These are phyloP conservation scores for Aporrectodea caliginosa DNA, from an alignment of 1,140 invertebrate genomes.

Conservation along the genomic window DNA sequence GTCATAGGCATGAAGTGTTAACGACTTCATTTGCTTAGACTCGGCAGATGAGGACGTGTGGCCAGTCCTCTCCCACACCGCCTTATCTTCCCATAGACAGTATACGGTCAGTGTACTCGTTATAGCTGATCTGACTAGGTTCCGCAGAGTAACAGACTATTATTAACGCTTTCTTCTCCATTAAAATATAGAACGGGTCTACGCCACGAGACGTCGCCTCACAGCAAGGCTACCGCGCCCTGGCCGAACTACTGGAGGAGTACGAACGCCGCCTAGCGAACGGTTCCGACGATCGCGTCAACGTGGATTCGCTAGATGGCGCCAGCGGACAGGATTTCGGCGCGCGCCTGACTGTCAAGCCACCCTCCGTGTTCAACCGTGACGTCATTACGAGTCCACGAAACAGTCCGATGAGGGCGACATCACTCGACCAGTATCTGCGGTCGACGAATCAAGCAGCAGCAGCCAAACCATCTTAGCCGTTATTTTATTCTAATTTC, in stretches of 20 bases:
- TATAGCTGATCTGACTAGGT: too few species aligned
- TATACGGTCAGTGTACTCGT: too few species aligned
- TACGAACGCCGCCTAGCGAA: constrained; percentile 23
- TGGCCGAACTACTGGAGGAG: constrained; percentile 29
- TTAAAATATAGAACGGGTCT: constrained; percentile 32
- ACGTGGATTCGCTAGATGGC: background rate
- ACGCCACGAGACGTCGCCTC: constrained; percentile 29
- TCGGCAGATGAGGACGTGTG: too few species aligned
- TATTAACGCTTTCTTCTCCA: too few species aligned
- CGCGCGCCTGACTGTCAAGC: background rate
- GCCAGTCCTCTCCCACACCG: too few species aligned
- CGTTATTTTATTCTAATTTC: too few species aligned
- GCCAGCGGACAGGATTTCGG: background rate
- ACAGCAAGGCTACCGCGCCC: constrained; percentile 30
- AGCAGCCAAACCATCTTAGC: too few species aligned
- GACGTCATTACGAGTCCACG: constrained; percentile 19
- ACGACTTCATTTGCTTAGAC: too few species aligned
- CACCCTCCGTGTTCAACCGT: constrained; percentile 4
- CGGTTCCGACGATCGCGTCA: background rate
- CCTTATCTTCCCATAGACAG: too few species aligned
- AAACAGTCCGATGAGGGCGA: constrained; percentile 8
- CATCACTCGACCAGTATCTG: background rate
- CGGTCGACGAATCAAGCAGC: background rate
- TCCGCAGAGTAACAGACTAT: too few species aligned
- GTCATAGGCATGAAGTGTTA: too few species aligned